phyloP scores from a whole-genome alignment of 2,113 vertebrate genomes.

The Larimichthys polyactis region DNA sequence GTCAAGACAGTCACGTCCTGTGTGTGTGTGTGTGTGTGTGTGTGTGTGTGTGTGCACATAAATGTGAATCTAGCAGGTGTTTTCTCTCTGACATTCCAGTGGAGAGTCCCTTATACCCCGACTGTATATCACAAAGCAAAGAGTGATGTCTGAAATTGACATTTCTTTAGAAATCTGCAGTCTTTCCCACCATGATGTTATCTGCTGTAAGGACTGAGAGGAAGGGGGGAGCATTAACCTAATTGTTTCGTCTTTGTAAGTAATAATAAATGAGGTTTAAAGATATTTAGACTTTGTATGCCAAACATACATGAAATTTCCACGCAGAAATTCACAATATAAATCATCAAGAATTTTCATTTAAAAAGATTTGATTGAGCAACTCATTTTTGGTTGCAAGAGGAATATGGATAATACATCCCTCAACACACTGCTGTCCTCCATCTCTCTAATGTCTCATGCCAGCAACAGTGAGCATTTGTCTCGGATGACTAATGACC shows the following conservation, averaged over 20 bases:
- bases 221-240: conserved; percentile 16
- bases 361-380: conserved; percentile 35
- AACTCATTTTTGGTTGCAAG: conserved; percentile 29
- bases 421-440: conserved; percentile 39
- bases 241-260: background rate
- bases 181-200: conserved; percentile 59
- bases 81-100: conserved; percentile 36
- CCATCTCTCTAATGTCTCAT: conserved; percentile 56
- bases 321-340: background rate
- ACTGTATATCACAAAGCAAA: conserved; percentile 62
- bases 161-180: conserved; percentile 76
- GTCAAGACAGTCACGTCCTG: conserved; percentile 59
- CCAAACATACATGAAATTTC: conserved; percentile 23
- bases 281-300: background rate
- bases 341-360: conserved; percentile 32
- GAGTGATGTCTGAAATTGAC: conserved; percentile 73
- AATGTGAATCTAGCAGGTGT: conserved; percentile 39
- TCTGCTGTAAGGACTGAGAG: conserved; percentile 64
- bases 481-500: conserved; percentile 70
- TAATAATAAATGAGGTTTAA: conserved; percentile 14
- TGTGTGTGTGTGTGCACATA: background rate
- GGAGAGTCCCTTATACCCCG: conserved; percentile 41
- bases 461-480: conserved; percentile 60
- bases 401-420: conserved; percentile 49
- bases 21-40: background rate